Conservation (phyloP, 2,113 vertebrate species). For the Vidua chalybeata region DNA sequence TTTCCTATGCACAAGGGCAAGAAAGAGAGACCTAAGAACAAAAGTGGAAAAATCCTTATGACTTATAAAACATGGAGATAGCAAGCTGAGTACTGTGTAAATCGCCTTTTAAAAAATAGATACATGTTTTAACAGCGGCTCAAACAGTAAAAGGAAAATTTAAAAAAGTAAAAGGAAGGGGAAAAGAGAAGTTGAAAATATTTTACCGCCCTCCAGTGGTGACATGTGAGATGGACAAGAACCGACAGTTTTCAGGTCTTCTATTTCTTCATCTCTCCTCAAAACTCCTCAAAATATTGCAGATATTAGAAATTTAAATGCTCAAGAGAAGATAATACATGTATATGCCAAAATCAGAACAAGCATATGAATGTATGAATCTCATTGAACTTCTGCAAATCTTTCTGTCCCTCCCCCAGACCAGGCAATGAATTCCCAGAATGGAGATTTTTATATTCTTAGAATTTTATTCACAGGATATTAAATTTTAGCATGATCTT, state of each 20-base stretch:
- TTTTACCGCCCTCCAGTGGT: constrained; percentile 69
- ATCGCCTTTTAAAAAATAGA: neutral
- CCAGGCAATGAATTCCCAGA: neutral
- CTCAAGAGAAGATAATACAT: neutral
- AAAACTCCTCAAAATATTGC: neutral
- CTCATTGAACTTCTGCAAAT: neutral
- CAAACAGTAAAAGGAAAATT: neutral
- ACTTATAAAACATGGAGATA: neutral
- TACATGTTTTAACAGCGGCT: neutral
- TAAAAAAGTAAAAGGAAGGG: neutral
- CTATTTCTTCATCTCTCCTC: neutral
- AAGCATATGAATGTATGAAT: neutral
- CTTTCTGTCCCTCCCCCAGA: neutral
- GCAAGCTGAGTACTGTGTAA: neutral
- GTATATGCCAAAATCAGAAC: neutral
- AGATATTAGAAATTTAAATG: neutral
- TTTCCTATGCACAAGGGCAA: neutral
- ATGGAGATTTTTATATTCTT: neutral
- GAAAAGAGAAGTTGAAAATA: neutral
- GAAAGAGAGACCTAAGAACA: neutral
- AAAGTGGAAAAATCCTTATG: neutral
- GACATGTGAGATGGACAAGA: neutral
- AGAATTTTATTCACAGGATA: neutral
- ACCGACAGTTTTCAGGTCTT: neutral
- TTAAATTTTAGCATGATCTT: neutral